These are phyloP conservation scores for Scaptomyza caliginosa DNA, from an alignment of 2,888 invertebrate genomes.

Conservation along the genomic window DNA sequence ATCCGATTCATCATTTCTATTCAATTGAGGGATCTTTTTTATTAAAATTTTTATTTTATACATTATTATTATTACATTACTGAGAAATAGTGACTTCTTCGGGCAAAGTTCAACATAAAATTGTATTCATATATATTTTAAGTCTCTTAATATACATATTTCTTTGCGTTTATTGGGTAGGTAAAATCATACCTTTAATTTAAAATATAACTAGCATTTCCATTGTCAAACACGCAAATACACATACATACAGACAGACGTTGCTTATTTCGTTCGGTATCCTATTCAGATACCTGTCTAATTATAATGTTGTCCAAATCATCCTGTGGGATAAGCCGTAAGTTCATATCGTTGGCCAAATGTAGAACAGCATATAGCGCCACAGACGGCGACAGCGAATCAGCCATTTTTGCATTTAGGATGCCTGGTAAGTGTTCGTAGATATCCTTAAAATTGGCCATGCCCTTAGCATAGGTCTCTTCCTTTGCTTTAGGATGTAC, in stretches of 20 bases:
- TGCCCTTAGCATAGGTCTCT: constrained; percentile 83
- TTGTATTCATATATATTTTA: no score
- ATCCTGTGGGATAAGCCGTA: constrained; percentile 85
- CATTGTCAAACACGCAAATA: no score
- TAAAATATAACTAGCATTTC: no score
- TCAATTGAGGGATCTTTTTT: no score
- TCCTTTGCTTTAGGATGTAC: constrained; percentile 53
- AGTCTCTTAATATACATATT: no score
- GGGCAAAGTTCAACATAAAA: no score
- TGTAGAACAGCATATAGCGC: constrained; percentile 93
- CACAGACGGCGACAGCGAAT: constrained; percentile 90
- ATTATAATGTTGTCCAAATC: constrained; percentile 86
- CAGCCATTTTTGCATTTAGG: constrained; percentile 87
- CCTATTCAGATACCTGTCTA: constrained; percentile 74
- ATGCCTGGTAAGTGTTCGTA: constrained; percentile 86
- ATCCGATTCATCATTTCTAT: no score
- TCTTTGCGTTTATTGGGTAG: no score
- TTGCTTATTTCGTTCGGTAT: background rate
- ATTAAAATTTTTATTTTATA: no score
- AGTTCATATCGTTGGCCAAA: constrained; percentile 91
- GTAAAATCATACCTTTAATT: no score
- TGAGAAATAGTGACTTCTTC: no score
- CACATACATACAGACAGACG: background rate
- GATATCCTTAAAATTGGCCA: constrained; percentile 86
- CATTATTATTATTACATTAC: no score